Percentiles rank a stretch among this genome's conserved stretches.
These are phyloP conservation scores for Ia io DNA, from an alignment of 2,113 vertebrate genomes.

Conservation along the genomic window DNA sequence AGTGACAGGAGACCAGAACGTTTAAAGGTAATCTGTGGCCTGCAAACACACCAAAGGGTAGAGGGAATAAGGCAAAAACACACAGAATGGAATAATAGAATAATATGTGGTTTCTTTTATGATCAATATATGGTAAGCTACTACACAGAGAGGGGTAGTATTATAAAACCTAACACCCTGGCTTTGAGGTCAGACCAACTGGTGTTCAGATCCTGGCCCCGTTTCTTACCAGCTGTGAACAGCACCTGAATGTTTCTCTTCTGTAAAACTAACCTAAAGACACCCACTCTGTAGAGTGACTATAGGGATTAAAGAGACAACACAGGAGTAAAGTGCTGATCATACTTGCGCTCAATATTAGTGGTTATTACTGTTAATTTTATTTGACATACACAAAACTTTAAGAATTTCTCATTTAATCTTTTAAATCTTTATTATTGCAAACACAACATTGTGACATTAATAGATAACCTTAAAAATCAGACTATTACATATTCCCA, in stretches of 20 bases:
- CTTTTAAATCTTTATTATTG: neutral
- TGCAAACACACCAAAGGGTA: constrained; percentile 10
- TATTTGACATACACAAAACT: neutral
- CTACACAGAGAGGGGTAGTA: neutral
- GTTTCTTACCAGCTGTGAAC: neutral
- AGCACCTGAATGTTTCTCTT: neutral
- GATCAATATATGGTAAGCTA: neutral
- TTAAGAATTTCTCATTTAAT: neutral
- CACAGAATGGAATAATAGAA: neutral
- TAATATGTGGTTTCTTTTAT: neutral
- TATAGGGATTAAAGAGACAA: neutral
- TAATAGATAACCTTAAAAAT: neutral
- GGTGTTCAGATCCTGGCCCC: neutral
- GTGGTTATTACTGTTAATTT: neutral
- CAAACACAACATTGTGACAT: neutral
- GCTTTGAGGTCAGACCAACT: neutral
- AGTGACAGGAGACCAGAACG: neutral
- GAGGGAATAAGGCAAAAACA: neutral
- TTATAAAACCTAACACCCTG: neutral
- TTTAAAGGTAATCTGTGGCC: constrained; percentile 7
- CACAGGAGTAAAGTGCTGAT: neutral
- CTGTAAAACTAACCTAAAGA: constrained; percentile 3
- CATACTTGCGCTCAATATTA: neutral
- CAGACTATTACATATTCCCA: neutral
- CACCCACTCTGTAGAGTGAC: neutral